phyloP scores from a whole-genome alignment of 2,888 invertebrate species.

The Lycophotia porphyrea region DNA sequence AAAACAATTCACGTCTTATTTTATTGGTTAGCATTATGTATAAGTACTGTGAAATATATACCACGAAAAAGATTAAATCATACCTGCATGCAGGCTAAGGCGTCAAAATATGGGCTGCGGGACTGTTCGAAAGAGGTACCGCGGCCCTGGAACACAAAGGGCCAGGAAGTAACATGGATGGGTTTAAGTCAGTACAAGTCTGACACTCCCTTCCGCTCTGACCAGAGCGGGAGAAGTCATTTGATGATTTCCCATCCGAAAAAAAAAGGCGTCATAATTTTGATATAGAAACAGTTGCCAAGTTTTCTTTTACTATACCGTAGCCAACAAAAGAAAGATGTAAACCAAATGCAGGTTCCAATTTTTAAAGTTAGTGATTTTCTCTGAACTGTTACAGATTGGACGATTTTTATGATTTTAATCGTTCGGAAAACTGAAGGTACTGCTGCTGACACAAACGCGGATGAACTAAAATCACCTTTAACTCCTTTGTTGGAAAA shows the following conservation, averaged over 20 bases:
- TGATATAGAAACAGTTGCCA: conserved; percentile 52
- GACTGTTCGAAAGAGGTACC: no score
- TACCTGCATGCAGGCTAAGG: conserved; percentile 24
- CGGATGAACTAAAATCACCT: neutral
- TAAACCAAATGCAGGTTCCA: conserved; percentile 24
- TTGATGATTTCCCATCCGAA: no score
- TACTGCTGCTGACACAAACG: conserved; percentile 19
- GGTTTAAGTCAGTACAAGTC: no score
- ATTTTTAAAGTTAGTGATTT: neutral
- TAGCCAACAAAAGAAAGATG: conserved; percentile 31
- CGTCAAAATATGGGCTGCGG: conserved; percentile 53
- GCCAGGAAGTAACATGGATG: no score
- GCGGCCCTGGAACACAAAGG: no score
- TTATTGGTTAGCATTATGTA: conserved; percentile 23
- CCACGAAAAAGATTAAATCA: conserved; percentile 10
- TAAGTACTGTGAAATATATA: conserved; percentile 1
- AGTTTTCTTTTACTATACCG: conserved; percentile 26
- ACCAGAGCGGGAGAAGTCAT: no score
- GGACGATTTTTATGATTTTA: conserved; percentile 40
- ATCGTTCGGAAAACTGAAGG: conserved; percentile 31
- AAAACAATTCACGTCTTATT: conserved; percentile 37
- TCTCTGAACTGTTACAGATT: neutral
- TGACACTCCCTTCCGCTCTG: no score
- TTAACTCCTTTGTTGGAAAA: neutral
- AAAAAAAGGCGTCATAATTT: conserved; percentile 49